phyloP scores from a whole-genome alignment of 2,113 vertebrate genomes.

The Colossoma macropomum region DNA sequence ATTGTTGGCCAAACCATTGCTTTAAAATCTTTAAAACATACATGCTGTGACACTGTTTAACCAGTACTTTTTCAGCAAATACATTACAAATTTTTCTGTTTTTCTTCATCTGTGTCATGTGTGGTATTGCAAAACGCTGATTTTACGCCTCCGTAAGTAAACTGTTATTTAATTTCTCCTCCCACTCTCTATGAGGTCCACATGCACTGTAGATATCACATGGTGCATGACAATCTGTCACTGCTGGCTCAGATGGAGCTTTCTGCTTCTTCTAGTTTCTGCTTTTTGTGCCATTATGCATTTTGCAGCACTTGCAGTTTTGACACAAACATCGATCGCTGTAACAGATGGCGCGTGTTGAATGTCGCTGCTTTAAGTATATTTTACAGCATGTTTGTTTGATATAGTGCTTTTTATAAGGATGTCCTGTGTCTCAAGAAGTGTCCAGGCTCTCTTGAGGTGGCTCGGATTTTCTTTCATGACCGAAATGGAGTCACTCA shows the following conservation, averaged over 20 bases:
- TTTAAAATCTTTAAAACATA: no score
- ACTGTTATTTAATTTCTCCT: conserved; percentile 5
- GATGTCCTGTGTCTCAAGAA: not conserved
- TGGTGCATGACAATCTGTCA: not conserved
- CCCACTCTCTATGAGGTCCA: not conserved
- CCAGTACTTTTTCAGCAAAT: not conserved
- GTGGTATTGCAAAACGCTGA: not conserved
- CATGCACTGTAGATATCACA: not conserved
- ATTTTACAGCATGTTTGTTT: not conserved
- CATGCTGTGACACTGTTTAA: not conserved
- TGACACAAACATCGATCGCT: not conserved
- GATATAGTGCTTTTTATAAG: not conserved
- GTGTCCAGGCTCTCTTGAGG: not conserved
- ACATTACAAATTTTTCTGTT: not conserved
- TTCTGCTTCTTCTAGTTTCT: not conserved
- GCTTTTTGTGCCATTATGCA: not conserved
- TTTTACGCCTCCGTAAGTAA: not conserved
- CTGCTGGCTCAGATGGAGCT: not conserved
- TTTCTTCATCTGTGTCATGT: not conserved
- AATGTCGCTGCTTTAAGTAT: not conserved
- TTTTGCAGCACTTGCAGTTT: not conserved
- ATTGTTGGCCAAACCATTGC: no score
- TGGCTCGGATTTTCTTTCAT: not conserved
- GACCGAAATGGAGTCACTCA: not conserved
- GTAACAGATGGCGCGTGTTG: not conserved